phyloP scores from a whole-genome alignment of 1,140 invertebrate species.

The Polyergus mexicanus region DNA sequence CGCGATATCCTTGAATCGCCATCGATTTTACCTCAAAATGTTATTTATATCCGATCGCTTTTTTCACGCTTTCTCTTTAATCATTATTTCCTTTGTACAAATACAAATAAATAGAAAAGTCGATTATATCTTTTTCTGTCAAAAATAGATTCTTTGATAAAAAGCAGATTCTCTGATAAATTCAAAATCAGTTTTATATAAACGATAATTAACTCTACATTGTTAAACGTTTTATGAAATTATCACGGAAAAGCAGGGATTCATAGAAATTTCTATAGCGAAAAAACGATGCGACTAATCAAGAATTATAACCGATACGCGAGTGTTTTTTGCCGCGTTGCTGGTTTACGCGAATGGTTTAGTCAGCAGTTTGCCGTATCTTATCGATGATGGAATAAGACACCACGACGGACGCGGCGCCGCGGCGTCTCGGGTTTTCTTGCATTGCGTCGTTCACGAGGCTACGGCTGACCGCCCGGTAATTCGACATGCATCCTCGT shows the following conservation, averaged over 20 bases:
- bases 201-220: neutral
- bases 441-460: constrained; percentile 27
- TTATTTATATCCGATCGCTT: constrained; percentile 26
- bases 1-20: constrained; percentile 12
- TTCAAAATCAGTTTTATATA: constrained; percentile 7
- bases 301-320: constrained; percentile 9
- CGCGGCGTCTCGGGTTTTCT: constrained; percentile 21
- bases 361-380: constrained; percentile 19
- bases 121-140: neutral
- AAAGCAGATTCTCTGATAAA: neutral
- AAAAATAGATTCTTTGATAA: neutral
- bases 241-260: neutral
- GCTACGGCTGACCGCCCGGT: constrained; percentile 5
- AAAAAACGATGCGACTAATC: neutral
- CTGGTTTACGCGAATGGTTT: constrained; percentile 17
- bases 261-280: neutral
- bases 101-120: neutral
- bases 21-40: constrained; percentile 28
- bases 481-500: constrained; percentile 43
- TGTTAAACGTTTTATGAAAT: neutral
- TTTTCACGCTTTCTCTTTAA: constrained; percentile 15
- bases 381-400: constrained; percentile 60
- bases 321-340: constrained; percentile 16
- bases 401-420: constrained; percentile 6
- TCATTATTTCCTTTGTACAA: constrained; percentile 3